Evolutionary conservation across 2,113 vertebrate genomes (phyloP).

Genomic region (Hassar affinis): DNA sequence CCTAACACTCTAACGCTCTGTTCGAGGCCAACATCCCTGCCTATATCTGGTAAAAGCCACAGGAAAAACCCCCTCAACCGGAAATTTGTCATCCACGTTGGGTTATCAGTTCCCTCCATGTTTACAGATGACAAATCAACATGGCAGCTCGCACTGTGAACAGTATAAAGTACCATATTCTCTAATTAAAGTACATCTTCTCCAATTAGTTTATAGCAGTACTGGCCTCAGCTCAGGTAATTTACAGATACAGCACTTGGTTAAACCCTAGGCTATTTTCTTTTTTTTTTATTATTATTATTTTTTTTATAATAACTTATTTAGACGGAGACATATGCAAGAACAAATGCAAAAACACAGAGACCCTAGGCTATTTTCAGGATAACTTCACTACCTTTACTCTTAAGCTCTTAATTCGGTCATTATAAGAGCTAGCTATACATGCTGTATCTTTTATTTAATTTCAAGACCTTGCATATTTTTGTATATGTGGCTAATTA

Average conservation of each 20-base stretch:
- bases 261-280: no score
- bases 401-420: no score
- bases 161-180: no score
- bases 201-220: neutral
- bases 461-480: no score
- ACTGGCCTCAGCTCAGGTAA: neutral
- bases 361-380: no score
- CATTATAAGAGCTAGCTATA: no score
- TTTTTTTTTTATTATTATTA: no score
- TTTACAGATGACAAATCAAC: neutral
- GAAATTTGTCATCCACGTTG: neutral
- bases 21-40: neutral
- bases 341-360: no score
- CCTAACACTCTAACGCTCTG: neutral
- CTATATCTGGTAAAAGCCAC: neutral
- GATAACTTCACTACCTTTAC: no score
- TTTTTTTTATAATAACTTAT: neutral
- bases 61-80: neutral
- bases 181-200: neutral
- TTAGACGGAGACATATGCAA: no score
- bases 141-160: neutral
- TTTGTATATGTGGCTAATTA: no score
- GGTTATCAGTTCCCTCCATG: neutral
- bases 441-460: no score
- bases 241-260: neutral